Base-by-base conservation (phyloP, 2,797 vertebrate genomes). In the Bufotes viridis region DNA sequence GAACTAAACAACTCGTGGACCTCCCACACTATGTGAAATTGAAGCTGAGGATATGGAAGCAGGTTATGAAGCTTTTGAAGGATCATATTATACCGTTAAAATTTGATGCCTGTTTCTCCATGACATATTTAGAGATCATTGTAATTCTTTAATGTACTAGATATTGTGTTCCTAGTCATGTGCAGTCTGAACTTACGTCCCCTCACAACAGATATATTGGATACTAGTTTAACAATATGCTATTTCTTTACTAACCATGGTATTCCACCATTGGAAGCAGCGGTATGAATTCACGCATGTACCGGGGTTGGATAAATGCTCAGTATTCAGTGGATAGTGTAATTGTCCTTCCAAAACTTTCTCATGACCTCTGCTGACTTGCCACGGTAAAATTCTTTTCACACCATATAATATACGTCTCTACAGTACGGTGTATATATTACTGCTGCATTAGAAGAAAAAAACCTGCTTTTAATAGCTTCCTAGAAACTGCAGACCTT, bases 331-430 rank as follows among this genome's bases (percentile, higher is more conserved):
- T 70, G 53, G 81, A 84, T 79, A 26, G 17, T 26, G 84, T 57
- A 24, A 84, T 89, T 89, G 81, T 87, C 88, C 88, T 89, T 89
- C 55, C 72, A 49, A 82, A 84, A 81, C 75, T 79, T 78, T 83
- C 55, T 79, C 14, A 51, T 51, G 57, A 80, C 84, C 84, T 89
- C 70, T 86, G 84, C 20, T 58, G 17, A 58, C 78, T 80, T 75
- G 20, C 58, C 12, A 57, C 18, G 13, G 79, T 78, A 51, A 86
- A 82, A 82, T 87, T 79, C 81, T 74, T 84, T 84, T 84, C 26
- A 78, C 80, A 83, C 49, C 24, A 82, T 80, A 84, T 87, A 84
- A 89, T 87, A 87, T 87, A 82, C 67, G 81, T 82, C 83, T 84
- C 29, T 84, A 80, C 82, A 57, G 85, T 51, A 79, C 55, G n/a